Evolutionary conservation across 1,140 invertebrate species (phyloP), one percentile per base, ranked within the genome.

Genomic region (Saccostrea glomerata): DNA sequence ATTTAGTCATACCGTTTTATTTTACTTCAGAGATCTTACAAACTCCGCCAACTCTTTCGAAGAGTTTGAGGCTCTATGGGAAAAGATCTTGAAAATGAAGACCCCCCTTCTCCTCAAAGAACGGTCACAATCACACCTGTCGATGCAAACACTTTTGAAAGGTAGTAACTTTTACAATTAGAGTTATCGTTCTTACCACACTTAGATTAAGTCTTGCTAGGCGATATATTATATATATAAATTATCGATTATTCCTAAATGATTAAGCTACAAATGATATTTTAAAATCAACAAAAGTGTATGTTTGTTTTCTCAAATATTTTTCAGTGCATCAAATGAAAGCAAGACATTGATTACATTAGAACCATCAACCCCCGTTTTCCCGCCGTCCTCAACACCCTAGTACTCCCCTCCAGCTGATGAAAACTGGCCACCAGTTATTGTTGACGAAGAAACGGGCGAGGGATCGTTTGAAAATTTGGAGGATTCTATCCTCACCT

Each of bases 231-330:
- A 60, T 13, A 77, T 13, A 77, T n/a, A 77, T n/a, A 3, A 2
- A 77, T 77, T n/a, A 3, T 4, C 13, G 17, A 73, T 73, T 73
- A 73, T 73, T 73, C 70, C n/a, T 73, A 73, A 73, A 23, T 73
- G n/a, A 23, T 36, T 36, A 36, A 36, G 30, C 30, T 36, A 36
- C 30, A 36, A 36, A 36, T 36, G 30, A 36, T 36, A 2, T 36
- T 36, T 36, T 36, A 36, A 36, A 2, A 36, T 36, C 30, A 36
- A 36, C 30, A 36, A 36, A 73, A 73, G n/a, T n/a, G 70, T 36
- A 73, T 73, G n/a, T 73, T 73, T 73, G 30, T 36, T 36, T 36
- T 36, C 2, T 36, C 30, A 36, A 36, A 36, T 36, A 36, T 36
- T 36, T 36, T 36, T 36, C 30, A 36, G 30, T 73, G n/a, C 11